Percentiles rank a stretch among this genome's conserved stretches.
Conservation (phyloP, 2,797 vertebrate genomes). For the Rallus crepitans region DNA sequence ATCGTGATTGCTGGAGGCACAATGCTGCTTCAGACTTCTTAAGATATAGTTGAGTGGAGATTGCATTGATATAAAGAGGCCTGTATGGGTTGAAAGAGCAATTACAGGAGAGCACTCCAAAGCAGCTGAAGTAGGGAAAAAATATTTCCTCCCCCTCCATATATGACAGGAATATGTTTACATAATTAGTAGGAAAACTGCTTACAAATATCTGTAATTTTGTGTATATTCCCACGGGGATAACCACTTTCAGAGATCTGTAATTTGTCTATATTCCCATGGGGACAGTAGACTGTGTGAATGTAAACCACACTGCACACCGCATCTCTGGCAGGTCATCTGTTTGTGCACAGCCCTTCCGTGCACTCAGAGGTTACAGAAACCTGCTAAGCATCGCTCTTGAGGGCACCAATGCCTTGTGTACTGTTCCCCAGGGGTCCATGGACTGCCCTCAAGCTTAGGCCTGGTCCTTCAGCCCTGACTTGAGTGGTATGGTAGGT, state of each 20-base stretch:
- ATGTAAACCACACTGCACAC: background rate
- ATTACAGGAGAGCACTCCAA: background rate
- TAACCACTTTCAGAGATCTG: background rate
- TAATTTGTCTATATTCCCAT: background rate
- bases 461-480: background rate
- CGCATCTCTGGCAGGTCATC: background rate
- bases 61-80: background rate
- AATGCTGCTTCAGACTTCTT: background rate
- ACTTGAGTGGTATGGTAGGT: accelerated
- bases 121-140: background rate
- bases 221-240: background rate
- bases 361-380: background rate
- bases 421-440: background rate
- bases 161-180: background rate
- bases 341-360: background rate
- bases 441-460: background rate
- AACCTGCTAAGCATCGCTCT: background rate
- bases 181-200: constrained; percentile 16
- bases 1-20: constrained; percentile 12
- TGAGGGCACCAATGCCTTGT: background rate
- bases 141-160: background rate
- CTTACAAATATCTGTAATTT: background rate
- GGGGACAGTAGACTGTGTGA: background rate
- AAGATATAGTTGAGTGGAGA: background rate
- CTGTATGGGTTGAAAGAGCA: background rate